Evolutionary conservation across 2,888 invertebrate species (phyloP).

Genomic region (Drosophila emarginata): DNA sequence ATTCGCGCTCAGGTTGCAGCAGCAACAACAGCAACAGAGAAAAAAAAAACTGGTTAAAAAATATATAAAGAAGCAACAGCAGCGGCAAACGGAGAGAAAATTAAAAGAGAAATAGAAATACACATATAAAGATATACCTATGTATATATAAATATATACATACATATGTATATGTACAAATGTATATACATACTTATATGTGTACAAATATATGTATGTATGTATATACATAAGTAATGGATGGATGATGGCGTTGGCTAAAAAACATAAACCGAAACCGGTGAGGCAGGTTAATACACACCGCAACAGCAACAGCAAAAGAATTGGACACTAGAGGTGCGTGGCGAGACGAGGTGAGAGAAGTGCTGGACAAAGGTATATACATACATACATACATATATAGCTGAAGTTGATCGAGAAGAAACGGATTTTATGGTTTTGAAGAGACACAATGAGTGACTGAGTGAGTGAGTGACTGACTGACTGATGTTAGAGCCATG

Average conservation of each 20-base stretch:
- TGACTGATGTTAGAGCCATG: background rate
- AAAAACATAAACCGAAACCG: conserved; percentile 79
- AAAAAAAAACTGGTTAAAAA: conserved; percentile 41
- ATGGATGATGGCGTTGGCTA: conserved; percentile 69
- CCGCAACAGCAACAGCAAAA: conserved; percentile 36
- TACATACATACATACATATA: background rate
- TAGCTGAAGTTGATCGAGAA: conserved; percentile 9
- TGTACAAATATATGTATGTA: conserved; percentile 35
- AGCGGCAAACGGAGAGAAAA: conserved; percentile 67
- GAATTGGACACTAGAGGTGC: conserved; percentile 13
- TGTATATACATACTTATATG: conserved; percentile 22
- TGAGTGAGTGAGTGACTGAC: conserved; percentile 22
- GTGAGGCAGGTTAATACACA: conserved; percentile 79
- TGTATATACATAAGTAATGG: conserved; percentile 41
- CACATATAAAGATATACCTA: conserved; percentile 43
- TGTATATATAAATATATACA: conserved; percentile 32
- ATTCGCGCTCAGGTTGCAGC: conserved; percentile 74
- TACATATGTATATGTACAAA: conserved; percentile 37
- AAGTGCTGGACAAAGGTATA: background rate
- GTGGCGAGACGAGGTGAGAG: background rate
- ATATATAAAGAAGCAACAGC: conserved; percentile 43
- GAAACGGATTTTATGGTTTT: conserved; percentile 37
- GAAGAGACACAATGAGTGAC: conserved; percentile 41
- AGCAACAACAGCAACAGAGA: conserved; percentile 41
- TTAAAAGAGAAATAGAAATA: conserved; percentile 77